phyloP scores from a whole-genome alignment of 2,113 vertebrate species.

The Pelusios castaneus region DNA sequence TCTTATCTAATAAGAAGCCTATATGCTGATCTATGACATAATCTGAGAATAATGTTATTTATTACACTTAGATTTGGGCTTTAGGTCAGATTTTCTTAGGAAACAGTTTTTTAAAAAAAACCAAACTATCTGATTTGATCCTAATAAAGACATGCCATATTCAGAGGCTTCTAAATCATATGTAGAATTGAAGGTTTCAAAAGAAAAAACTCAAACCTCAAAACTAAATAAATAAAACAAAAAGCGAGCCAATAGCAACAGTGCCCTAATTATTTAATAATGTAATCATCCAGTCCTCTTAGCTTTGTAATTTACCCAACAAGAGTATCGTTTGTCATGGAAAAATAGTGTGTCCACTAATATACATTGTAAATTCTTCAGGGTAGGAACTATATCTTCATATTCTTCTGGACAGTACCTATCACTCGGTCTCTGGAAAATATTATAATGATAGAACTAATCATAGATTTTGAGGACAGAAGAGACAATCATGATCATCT shows the following conservation, averaged over 20 bases:
- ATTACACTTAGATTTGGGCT: conserved; percentile 19
- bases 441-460: conserved; percentile 21
- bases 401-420: background rate
- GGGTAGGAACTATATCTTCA: background rate
- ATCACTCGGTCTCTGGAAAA: background rate
- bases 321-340: background rate
- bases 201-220: background rate
- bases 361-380: background rate
- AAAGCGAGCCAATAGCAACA: background rate
- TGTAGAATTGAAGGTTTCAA: background rate
- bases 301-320: background rate
- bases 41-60: background rate
- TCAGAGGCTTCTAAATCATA: background rate
- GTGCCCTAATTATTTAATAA: background rate
- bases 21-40: background rate
- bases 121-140: background rate
- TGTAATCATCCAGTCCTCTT: background rate
- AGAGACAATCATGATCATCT: background rate
- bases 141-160: background rate
- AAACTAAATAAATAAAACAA: background rate
- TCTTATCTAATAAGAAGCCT: conserved; percentile 12
- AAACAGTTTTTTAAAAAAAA: background rate
- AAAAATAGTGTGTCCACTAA: background rate
- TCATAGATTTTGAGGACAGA: background rate
- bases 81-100: background rate